These are phyloP conservation scores for Centropus unirufus DNA, from an alignment of 2,113 vertebrate genomes.

Conservation along the genomic window DNA sequence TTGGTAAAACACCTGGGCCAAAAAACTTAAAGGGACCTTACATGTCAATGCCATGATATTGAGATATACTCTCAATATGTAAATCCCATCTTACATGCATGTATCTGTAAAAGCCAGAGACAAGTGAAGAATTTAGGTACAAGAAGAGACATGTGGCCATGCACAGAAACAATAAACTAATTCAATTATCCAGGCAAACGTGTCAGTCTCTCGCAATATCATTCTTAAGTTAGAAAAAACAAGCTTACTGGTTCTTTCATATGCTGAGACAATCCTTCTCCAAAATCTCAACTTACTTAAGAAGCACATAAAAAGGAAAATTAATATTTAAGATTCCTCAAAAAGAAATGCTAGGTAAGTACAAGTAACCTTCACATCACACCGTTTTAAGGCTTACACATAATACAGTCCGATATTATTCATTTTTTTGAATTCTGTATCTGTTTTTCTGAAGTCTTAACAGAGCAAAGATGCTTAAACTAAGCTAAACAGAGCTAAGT, in stretches of 20 bases:
- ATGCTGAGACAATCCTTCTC: neutral
- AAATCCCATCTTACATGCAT: neutral
- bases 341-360: neutral
- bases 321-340: neutral
- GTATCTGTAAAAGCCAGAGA: neutral
- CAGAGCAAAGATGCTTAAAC: neutral
- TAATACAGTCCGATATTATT: neutral
- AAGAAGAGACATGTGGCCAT: neutral
- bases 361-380: neutral
- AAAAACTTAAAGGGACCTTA: neutral
- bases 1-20: neutral
- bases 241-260: neutral
- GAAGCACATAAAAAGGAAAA: neutral
- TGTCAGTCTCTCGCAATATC: neutral
- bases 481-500: neutral
- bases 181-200: neutral
- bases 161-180: neutral
- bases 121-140: neutral
- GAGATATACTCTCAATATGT: neutral
- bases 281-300: neutral
- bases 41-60: neutral
- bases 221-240: neutral
- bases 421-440: rapidly evolving
- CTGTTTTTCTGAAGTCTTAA: neutral
- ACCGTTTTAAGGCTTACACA: neutral